Conservation (phyloP, 2,797 vertebrate genomes). For the Brotula barbata region DNA sequence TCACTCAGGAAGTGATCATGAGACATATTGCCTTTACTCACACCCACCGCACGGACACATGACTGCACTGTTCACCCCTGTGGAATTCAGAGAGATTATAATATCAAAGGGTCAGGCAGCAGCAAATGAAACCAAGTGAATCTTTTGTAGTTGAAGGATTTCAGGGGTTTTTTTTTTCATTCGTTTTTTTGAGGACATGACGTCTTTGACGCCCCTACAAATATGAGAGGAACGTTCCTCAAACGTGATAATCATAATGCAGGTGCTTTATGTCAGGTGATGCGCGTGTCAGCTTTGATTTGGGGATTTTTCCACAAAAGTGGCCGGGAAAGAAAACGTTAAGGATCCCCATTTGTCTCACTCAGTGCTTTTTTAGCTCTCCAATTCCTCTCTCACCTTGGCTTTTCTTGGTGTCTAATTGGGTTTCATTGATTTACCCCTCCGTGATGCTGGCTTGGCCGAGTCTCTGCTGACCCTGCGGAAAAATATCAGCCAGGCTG, state of each 20-base stretch:
- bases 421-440: slow-evolving; percentile 79
- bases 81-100: slow-evolving; percentile 31
- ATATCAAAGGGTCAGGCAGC: slow-evolving; percentile 41
- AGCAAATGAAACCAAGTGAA: slow-evolving; percentile 19
- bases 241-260: not conserved
- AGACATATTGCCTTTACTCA: slow-evolving; percentile 68
- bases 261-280: not conserved
- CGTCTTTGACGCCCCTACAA: slow-evolving; percentile 23
- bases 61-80: slow-evolving; percentile 36
- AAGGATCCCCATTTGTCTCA: slow-evolving; percentile 40
- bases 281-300: slow-evolving; percentile 26
- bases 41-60: slow-evolving; percentile 45
- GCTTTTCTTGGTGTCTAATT: slow-evolving; percentile 68
- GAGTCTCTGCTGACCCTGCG: slow-evolving; percentile 79
- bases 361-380: slow-evolving; percentile 36
- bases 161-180: slow-evolving; percentile 8
- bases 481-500: slow-evolving; percentile 72
- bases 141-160: slow-evolving; percentile 2
- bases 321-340: slow-evolving; percentile 1
- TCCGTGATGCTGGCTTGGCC: slow-evolving; percentile 70
- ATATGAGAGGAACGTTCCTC: not conserved
- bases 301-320: slow-evolving; percentile 34
- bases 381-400: slow-evolving; percentile 64
- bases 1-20: slow-evolving; percentile 69
- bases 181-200: too few species aligned